Evolutionary conservation across 1,140 invertebrate genomes (phyloP), one percentile per base, ranked within the genome.

Genomic region (Lerema accius): DNA sequence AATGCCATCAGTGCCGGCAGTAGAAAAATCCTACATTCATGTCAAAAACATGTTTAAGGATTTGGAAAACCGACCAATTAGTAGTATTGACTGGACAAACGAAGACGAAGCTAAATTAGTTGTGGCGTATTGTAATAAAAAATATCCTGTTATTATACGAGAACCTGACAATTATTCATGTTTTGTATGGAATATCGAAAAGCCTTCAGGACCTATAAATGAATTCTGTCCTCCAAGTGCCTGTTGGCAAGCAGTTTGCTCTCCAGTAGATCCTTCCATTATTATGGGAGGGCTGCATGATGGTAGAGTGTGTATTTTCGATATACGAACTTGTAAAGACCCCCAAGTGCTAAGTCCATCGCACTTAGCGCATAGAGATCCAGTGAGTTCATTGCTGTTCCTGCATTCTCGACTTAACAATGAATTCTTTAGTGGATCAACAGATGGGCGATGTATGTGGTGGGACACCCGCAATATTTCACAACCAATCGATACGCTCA

Each of bases 391-490:
- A 17, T 85, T 96, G 0, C 75, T 95, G 3, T 97, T 95, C 94
- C 94, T 96, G 3, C 92, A 93, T 69, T 95, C 95, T 0, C 96
- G 96, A 78, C 93, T 93, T 0, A 94, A 95, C 32, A 93, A 93
- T 0, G 96, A 97, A 82, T 97, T 97, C 79, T 97, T 98, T 80
- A 95, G 95, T n/a, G 93, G 94, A 1, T 96, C 96, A 0, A 94
- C 94, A 45, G 97, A 98, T 85, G 97, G 97, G 7, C 94, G 94
- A 80, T 93, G 96, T 60, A 93, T 93, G 73, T 95, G 94, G 91
- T 98, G 97, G 97, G 97, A 98, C 82, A 94, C 92, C 0, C 90
- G 96, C 46, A 96, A 97, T 84, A 75, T 97, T 19, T 92, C 93
- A 14, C 90, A 93, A 73, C 95, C 95, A 0, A 92, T 93, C 14